A percentile compares a stretch with the other conserved stretches of the same genome.
Conservation (phyloP, 2,113 vertebrate genomes). For the Piprites chloris region DNA sequence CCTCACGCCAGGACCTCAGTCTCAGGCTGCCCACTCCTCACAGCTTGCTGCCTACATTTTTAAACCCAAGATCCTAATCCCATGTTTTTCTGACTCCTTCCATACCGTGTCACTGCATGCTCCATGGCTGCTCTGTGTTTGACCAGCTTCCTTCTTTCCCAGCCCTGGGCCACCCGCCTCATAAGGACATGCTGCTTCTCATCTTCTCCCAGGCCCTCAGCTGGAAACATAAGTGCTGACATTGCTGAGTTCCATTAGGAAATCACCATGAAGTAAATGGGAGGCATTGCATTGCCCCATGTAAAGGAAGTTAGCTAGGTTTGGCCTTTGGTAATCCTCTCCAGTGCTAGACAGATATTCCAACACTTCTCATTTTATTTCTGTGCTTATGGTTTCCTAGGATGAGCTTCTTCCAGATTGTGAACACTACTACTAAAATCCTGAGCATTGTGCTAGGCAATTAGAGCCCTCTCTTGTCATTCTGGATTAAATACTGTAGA, state of each 20-base stretch:
- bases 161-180: neutral
- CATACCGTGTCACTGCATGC: fast-evolving
- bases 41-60: neutral
- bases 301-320: neutral
- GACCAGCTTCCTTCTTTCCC: neutral
- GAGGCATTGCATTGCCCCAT: neutral
- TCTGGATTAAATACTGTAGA: neutral
- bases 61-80: neutral
- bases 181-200: fast-evolving
- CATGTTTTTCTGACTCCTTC: neutral
- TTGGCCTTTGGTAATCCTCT: neutral
- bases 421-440: neutral
- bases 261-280: neutral
- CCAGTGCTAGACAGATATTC: neutral
- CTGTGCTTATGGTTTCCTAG: neutral
- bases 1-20: neutral
- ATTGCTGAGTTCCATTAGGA: neutral
- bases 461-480: neutral
- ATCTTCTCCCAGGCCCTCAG: neutral
- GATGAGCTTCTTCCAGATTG: neutral
- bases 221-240: neutral
- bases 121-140: neutral
- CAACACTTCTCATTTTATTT: neutral
- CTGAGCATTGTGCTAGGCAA: neutral
- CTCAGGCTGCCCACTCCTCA: neutral